A percentile compares a stretch with the other conserved stretches of the same genome.
Conservation (phyloP, 2,797 vertebrate species). For the Picus viridis region DNA sequence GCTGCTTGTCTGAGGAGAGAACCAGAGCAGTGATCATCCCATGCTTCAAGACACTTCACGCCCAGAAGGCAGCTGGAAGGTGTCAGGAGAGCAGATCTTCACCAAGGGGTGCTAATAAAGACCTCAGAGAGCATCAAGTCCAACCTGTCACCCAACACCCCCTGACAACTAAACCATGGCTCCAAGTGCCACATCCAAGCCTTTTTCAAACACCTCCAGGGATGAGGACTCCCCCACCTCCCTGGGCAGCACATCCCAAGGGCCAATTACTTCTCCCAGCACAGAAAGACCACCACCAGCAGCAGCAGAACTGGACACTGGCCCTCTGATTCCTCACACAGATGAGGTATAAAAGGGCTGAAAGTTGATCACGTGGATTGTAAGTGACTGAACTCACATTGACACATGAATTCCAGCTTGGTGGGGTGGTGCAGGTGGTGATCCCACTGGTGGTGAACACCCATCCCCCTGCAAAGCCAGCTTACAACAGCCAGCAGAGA, state of each 20-base stretch:
- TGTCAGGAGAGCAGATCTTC: not conserved
- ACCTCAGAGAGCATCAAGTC: no score
- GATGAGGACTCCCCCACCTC: no score
- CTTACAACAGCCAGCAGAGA: not conserved
- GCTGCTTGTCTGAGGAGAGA: constrained; percentile 77
- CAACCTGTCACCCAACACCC: no score
- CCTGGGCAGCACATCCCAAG: no score
- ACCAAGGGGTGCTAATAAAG: no score
- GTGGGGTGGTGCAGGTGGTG: not conserved
- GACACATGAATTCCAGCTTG: not conserved
- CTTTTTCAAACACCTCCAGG: no score
- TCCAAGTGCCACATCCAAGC: no score
- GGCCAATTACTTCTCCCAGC: not conserved
- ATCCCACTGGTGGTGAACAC: not conserved
- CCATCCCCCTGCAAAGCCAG: not conserved
- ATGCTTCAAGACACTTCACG: not conserved
- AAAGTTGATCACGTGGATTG: not conserved
- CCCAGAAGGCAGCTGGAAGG: not conserved
- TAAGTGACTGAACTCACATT: not conserved
- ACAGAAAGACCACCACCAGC: not conserved
- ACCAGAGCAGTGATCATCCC: not conserved
- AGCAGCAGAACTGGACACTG: not conserved
- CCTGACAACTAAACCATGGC: no score
- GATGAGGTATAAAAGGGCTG: not conserved
- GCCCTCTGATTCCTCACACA: not conserved